Base-by-base conservation (phyloP, 1,140 invertebrate genomes). In the Dinoponera quadriceps region DNA sequence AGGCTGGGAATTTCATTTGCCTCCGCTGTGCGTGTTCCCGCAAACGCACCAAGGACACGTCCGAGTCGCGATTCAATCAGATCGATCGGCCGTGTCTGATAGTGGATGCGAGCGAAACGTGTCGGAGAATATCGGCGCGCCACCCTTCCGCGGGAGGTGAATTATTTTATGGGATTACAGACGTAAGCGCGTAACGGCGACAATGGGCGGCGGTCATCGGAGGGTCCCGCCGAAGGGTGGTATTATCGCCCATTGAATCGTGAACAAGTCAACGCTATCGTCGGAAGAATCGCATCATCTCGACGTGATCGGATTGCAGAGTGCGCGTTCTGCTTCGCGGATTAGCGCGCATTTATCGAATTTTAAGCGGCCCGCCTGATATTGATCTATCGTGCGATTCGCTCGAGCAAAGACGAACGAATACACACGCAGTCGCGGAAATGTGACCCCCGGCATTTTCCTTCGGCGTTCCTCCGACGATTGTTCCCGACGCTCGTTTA, bases 1-100 rank as follows among this genome's bases (percentile, higher is more conserved):
- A 73, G 83, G 60, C 63, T 68, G 82, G 85, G 78, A 89, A 89
- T 89, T 89, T 87, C 88, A 83, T 89, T 89, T 83, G 85, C 86
- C 74, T 85, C 86, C 62, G 44, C 48, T 51, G 85, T 82, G 82
- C 85, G 85, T 87, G 85, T 87, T 60, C 69, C 73, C 85, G 72
- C 84, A 85, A 86, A 85, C 85, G 83, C 83, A 44, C 54, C 81
- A 55, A 69, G 72, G 44, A 72, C 80, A 86, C 84, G 84, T 87
- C 29, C 85, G 71, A 86, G 51, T 83, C 66, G 62, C 71, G 85
- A 86, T 87, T 83, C 55, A 75, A 85, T 86, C 85, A 49, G 69
- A 60, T 63, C 69, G 75, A 82, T 85, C 68, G 68, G 25, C 74
- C 68, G 73, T 73, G 82, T 68, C 72, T 57, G 57, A 73, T 84